A percentile compares a stretch with the other conserved stretches of the same genome.
These are phyloP conservation scores for Psephotus haematonotus DNA, from an alignment of 2,113 vertebrate genomes.

Conservation along the genomic window DNA sequence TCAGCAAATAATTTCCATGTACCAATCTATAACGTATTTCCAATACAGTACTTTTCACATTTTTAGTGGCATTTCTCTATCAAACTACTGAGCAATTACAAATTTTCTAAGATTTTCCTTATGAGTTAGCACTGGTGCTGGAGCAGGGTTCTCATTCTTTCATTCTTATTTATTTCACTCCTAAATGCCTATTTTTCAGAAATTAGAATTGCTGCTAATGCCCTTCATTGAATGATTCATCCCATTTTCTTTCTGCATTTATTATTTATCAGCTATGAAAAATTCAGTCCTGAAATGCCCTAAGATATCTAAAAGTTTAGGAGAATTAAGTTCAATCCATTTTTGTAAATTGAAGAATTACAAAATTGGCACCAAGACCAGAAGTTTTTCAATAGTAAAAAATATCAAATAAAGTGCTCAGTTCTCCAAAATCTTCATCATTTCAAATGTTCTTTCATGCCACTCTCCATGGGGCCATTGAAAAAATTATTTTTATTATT, in stretches of 20 bases:
- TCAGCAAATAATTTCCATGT: neutral
- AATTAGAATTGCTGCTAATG: neutral
- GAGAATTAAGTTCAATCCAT: neutral
- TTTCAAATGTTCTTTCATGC: neutral
- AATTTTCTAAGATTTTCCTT: neutral
- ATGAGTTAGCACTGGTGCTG: neutral
- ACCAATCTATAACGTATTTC: neutral
- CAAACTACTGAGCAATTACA: neutral
- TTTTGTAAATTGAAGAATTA: neutral
- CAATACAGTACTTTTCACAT: neutral
- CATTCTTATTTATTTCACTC: neutral
- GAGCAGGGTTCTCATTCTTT: neutral
- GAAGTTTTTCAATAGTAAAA: neutral
- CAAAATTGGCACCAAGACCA: neutral
- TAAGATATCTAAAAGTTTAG: neutral
- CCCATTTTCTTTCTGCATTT: neutral
- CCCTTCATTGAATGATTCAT: neutral
- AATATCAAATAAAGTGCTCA: neutral
- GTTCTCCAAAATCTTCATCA: neutral
- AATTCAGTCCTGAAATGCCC: neutral
- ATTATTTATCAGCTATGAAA: neutral
- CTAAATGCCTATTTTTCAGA: neutral
- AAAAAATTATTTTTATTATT: neutral
- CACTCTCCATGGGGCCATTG: neutral
- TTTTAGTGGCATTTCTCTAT: neutral